Evolutionary conservation across 2,888 invertebrate genomes (phyloP), one percentile per base, ranked within the genome.

Genomic region (Galerucella calmariensis): DNA sequence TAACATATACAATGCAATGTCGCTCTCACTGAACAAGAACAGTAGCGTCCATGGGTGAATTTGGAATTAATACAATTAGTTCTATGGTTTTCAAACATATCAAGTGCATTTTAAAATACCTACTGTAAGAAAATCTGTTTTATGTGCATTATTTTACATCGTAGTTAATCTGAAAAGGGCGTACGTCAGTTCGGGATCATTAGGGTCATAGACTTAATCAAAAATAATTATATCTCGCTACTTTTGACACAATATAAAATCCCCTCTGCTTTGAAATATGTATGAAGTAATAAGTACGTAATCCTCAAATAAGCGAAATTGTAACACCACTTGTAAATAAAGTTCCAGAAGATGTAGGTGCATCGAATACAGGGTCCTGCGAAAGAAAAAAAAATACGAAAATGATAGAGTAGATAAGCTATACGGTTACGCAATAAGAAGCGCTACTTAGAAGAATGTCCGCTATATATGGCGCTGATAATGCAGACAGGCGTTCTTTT

Each of bases 241-340:
- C 62, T 35, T 69, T 59, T 62, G 61, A 41, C 35, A 62, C 69
- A 69, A 67, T 69, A 20, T 20, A 66, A 74, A 68, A 53, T 41
- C 74, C 76, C 76, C 67, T 74, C 16, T 66, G 59, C 63, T 67
- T 72, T 78, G 75, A 75, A 78, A 78, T 77, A 78, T 78, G 78
- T 75, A 75, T 75, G 67, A 67, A 69, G 78, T 69, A 78, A 75
- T 75, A 77, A 77, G 67, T 73, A 69, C 51, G 67, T 78, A 78
- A 78, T 75, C 77, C 77, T 61, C 75, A 69, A 27, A 76, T 78
- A 76, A 78, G 75, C 66, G 59, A 53, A 75, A 65, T 16, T 65
- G 16, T 46, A 65, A n/a, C 63, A n/a, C 73, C 71, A 69, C 68
- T 72, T 68, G 77, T 68, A 68, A 20, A 73, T 69, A 72, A 75